Conservation (phyloP, 1,140 invertebrate species). For the Drosophila sturtevanti region DNA sequence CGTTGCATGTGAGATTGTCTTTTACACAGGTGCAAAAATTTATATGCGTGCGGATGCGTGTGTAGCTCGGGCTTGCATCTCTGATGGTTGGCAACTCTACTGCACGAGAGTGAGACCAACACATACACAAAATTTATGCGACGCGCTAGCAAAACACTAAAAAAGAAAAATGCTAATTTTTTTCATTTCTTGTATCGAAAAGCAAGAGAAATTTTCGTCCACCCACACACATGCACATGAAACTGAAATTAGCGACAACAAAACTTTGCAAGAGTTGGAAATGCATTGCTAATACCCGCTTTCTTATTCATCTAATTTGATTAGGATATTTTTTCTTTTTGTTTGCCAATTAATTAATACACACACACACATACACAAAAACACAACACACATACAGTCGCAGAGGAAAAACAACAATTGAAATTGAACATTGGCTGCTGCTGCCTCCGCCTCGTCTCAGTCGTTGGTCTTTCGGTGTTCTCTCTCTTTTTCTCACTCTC, state of each 20-base stretch:
- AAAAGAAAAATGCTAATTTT: slow-evolving; percentile 52
- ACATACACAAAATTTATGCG: slow-evolving; percentile 77
- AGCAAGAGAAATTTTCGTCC: slow-evolving; percentile 47
- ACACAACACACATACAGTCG: slow-evolving; percentile 46
- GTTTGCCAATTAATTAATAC: slow-evolving; percentile 65
- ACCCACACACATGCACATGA: slow-evolving; percentile 28
- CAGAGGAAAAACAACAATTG: slow-evolving; percentile 69
- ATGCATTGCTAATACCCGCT: slow-evolving; percentile 40
- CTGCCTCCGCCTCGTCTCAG: slow-evolving; percentile 45
- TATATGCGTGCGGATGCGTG: slow-evolving; percentile 24
- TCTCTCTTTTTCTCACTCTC: slow-evolving; percentile 12
- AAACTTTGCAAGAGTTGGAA: slow-evolving; percentile 8
- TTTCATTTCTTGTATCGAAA: slow-evolving; percentile 22
- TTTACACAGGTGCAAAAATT: slow-evolving; percentile 73
- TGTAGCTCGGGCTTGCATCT: slow-evolving; percentile 47
- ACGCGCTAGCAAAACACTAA: slow-evolving; percentile 53
- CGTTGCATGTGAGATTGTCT: slow-evolving; percentile 44
- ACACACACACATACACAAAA: slow-evolving; percentile 49
- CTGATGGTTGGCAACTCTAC: slow-evolving; percentile 69
- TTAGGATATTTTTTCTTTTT: slow-evolving; percentile 40
- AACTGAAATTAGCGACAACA: slow-evolving; percentile 19
- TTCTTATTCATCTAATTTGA: slow-evolving; percentile 37
- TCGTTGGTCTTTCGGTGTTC: slow-evolving; percentile 8
- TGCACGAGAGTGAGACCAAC: slow-evolving; percentile 56
- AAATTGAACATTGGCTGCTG: slow-evolving; percentile 67